Evolutionary conservation across 2,888 invertebrate species (phyloP).

Genomic region (Eristalis tenax): DNA sequence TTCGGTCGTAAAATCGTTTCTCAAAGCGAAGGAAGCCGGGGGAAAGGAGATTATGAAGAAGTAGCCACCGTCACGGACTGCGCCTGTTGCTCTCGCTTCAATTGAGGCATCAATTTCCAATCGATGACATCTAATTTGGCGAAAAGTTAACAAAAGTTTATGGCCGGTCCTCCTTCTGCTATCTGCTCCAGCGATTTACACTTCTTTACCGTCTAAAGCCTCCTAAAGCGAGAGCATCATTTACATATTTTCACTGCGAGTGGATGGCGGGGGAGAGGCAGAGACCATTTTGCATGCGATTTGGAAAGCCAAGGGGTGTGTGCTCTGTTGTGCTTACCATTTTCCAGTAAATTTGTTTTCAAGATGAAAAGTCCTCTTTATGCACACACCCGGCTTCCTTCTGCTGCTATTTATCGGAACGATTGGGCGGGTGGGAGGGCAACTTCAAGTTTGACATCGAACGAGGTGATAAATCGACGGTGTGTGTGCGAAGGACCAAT

Average conservation of each 20-base stretch:
- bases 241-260: conserved; percentile 55
- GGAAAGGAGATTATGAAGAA: conserved; percentile 38
- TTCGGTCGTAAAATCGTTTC: conserved; percentile 47
- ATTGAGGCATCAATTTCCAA: conserved; percentile 66
- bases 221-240: conserved; percentile 46
- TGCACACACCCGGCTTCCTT: conserved; percentile 14
- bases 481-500: conserved; percentile 12
- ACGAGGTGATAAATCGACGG: conserved; percentile 68
- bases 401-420: conserved; percentile 62
- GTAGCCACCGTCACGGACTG: conserved; percentile 5
- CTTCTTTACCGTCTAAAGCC: conserved; percentile 51
- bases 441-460: conserved; percentile 64
- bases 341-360: conserved; percentile 70
- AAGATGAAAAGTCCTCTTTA: conserved; percentile 54
- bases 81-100: conserved; percentile 54
- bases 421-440: conserved; percentile 40
- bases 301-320: neutral
- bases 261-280: conserved; percentile 26
- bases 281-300: conserved; percentile 62
- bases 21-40: neutral
- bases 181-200: conserved; percentile 57
- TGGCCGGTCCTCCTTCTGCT: conserved; percentile 7
- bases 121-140: conserved; percentile 71
- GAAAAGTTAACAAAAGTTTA: conserved; percentile 69
- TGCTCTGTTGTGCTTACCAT: conserved; percentile 58